phyloP scores from a whole-genome alignment of 2,113 vertebrate species.

The Colius striatus region DNA sequence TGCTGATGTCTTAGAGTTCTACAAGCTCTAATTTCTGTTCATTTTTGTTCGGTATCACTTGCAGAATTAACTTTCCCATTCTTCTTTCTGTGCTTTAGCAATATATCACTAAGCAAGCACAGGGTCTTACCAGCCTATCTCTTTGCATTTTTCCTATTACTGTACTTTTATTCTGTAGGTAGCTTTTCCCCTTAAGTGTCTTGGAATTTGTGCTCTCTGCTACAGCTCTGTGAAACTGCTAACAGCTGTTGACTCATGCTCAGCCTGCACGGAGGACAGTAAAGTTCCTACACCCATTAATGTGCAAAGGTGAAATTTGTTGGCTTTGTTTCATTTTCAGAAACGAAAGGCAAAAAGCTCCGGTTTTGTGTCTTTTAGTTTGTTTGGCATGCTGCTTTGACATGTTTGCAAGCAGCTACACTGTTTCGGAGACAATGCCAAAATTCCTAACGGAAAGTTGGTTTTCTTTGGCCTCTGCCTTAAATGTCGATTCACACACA shows the following conservation, averaged over 20 bases:
- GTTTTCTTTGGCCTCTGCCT: neutral
- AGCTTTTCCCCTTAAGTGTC: neutral
- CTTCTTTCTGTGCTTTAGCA: neutral
- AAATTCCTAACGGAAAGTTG: neutral
- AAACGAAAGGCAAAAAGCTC: neutral
- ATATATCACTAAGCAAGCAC: neutral
- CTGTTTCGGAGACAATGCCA: neutral
- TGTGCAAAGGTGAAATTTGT: neutral
- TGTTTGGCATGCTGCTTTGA: neutral
- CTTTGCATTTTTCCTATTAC: neutral
- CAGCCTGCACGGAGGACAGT: neutral
- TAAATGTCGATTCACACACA: neutral
- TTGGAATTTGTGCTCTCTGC: neutral
- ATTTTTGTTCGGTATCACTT: neutral
- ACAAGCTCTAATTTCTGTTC: neutral
- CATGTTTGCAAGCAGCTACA: neutral
- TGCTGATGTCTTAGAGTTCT: neutral
- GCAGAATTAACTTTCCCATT: neutral
- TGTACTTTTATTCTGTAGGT: neutral
- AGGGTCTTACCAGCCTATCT: neutral
- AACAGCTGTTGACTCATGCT: neutral
- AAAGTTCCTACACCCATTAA: neutral
- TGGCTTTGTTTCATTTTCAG: neutral
- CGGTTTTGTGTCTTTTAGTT: neutral
- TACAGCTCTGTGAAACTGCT: neutral